Evolutionary conservation across 2,888 invertebrate species (phyloP), one percentile per base, ranked within the genome.

Genomic region (Brachyopa scutellaris): DNA sequence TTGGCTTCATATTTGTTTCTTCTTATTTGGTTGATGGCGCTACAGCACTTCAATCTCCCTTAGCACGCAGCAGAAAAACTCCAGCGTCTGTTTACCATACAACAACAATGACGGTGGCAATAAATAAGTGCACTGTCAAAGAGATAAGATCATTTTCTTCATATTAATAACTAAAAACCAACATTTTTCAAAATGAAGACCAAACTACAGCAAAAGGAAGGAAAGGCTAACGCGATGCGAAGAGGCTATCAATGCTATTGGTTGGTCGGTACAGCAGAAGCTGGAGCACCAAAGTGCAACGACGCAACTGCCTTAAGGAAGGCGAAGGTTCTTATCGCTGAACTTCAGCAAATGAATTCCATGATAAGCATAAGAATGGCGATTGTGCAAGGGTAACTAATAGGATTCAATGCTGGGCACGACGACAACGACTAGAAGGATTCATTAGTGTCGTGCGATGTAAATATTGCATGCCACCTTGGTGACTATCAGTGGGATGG

Each of bases 401-500:
- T 82, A 82, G 76, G 64, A 66, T 36, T 69, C 59, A 53, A 42
- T 55, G 49, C 55, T 49, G 66, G 8, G 33, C 31, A 59, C 49
- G 15, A 26, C 13, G 47, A 57, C 51, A 38, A 40, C 45, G 36
- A 38, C 55, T 61, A 51, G 77, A 77, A 82, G 82, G 70, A 82
- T 77, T 82, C 82, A 82, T 82, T 82, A 82, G 72, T 82, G 82
- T 82, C 76, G 72, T 66, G 66, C 59, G 66, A 82, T 82, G 70
- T 76, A 77, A 82, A 82, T 82, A 82, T 77, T 82, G 82, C 77
- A 82, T 82, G 76, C 82, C 82, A 82, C 82, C 82, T 77, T 77
- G 82, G 70, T 61, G 82, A 77, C 76, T 82, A 72, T 55, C 70
- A 72, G 61, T 72, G 66, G 47, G 59, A 70, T 55, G 59, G 49